phyloP scores from a whole-genome alignment of 1,140 invertebrate species.

The Campodea augens region DNA sequence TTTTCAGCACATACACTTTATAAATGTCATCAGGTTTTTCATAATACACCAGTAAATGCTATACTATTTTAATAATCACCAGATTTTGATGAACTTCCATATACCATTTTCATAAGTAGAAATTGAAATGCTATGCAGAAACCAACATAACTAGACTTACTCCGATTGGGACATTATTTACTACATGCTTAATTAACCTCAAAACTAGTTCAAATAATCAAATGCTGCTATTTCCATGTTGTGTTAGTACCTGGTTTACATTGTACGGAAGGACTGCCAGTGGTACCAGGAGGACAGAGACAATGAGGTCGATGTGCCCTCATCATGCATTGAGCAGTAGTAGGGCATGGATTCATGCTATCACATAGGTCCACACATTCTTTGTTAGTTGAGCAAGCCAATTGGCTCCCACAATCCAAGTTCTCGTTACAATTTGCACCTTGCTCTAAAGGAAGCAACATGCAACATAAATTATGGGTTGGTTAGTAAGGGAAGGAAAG shows the following conservation, averaged over 20 bases:
- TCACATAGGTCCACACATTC: slow-evolving; percentile 23
- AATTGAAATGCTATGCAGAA: too few relatives aligned
- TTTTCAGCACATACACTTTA: too few relatives aligned
- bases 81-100: too few relatives aligned
- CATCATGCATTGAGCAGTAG: slow-evolving; percentile 22
- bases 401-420: slow-evolving; percentile 23
- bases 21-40: too few relatives aligned
- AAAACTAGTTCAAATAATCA: too few relatives aligned
- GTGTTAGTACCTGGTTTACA: slow-evolving; percentile 18
- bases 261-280: slow-evolving; percentile 20
- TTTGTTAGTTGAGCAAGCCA: slow-evolving; percentile 22
- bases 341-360: slow-evolving; percentile 19
- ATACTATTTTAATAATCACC: too few relatives aligned
- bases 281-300: slow-evolving; percentile 21
- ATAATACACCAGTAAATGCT: too few relatives aligned
- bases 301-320: slow-evolving; percentile 23
- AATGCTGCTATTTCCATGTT: too few relatives aligned
- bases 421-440: slow-evolving; percentile 20
- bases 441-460: slow-evolving; percentile 15
- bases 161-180: too few relatives aligned
- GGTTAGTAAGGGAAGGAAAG: not conserved
- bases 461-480: not conserved
- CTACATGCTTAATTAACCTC: too few relatives aligned
- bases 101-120: too few relatives aligned
- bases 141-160: too few relatives aligned